These are phyloP conservation scores for Ceraclea dissimilis DNA, from an alignment of 2,888 invertebrate genomes.

Conservation along the genomic window DNA sequence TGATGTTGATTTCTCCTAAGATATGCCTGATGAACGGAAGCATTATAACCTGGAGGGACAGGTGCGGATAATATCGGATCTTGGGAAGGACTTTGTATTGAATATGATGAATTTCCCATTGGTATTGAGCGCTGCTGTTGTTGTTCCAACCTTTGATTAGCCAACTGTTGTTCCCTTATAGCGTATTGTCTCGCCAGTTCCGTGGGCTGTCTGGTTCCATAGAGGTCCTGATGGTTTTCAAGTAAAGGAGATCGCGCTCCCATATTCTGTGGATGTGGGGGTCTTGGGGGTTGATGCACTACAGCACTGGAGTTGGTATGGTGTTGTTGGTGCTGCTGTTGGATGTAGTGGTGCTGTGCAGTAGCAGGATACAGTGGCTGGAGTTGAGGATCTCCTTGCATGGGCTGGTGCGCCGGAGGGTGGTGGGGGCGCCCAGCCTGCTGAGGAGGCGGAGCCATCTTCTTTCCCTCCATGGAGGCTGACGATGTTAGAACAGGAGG, in stretches of 20 bases:
- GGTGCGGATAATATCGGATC: constrained; percentile 34
- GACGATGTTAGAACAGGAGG: constrained; percentile 58
- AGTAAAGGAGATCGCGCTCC: constrained; percentile 45
- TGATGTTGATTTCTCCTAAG: constrained; percentile 44
- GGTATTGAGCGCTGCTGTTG: constrained; percentile 21
- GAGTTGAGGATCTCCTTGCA: constrained; percentile 45
- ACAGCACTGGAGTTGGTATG: constrained; percentile 31
- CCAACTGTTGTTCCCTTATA: constrained; percentile 28
- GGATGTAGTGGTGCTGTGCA: constrained; percentile 32
- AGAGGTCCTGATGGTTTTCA: constrained; percentile 51
- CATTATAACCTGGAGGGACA: constrained; percentile 44
- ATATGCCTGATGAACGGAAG: constrained; percentile 51
- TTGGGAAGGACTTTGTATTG: constrained; percentile 20
- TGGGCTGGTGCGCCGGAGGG: constrained; percentile 38
- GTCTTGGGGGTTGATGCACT: constrained; percentile 39
- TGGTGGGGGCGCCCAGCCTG: constrained; percentile 35
- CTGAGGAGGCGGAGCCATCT: constrained; percentile 47
- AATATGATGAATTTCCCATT: constrained; percentile 21
- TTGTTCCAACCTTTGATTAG: constrained; percentile 27
- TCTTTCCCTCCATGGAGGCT: constrained; percentile 61
- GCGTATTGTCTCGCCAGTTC: constrained; percentile 28
- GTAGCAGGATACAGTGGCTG: constrained; percentile 38
- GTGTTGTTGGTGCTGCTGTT: constrained; percentile 41
- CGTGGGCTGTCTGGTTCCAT: constrained; percentile 36
- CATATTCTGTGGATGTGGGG: constrained; percentile 31